Conservation (phyloP, 2,113 vertebrate species). For the Marmota flaviventris region DNA sequence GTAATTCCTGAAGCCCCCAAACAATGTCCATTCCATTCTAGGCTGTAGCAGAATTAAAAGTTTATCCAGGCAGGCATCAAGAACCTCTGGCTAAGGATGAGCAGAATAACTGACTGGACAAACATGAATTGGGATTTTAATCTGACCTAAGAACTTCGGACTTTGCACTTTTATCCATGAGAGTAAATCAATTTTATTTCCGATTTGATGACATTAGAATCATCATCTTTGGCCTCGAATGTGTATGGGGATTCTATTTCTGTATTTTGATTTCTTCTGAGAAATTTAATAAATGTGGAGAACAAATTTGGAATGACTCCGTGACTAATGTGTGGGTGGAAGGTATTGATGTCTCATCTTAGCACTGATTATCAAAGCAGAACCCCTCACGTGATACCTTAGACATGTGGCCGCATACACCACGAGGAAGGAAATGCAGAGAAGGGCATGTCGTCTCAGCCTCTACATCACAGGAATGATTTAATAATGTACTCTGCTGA, state of each 20-base stretch:
- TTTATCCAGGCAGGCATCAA: background rate
- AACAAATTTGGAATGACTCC: background rate
- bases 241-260: background rate
- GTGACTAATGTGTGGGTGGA: background rate
- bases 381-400: background rate
- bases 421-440: background rate
- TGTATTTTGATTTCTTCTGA: background rate
- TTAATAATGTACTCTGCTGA: background rate
- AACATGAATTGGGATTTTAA: background rate
- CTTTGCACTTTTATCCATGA: background rate
- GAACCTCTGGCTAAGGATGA: background rate
- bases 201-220: background rate
- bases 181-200: conserved; percentile 11
- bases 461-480: background rate
- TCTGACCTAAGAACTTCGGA: background rate
- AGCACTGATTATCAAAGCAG: background rate
- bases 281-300: background rate
- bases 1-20: background rate
- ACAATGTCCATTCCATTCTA: background rate
- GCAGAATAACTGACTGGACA: background rate
- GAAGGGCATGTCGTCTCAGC: background rate
- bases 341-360: background rate
- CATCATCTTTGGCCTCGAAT: background rate
- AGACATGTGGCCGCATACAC: background rate
- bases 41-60: background rate